Base-by-base conservation (phyloP, 2,113 vertebrate species). In the Leptosomus discolor region DNA sequence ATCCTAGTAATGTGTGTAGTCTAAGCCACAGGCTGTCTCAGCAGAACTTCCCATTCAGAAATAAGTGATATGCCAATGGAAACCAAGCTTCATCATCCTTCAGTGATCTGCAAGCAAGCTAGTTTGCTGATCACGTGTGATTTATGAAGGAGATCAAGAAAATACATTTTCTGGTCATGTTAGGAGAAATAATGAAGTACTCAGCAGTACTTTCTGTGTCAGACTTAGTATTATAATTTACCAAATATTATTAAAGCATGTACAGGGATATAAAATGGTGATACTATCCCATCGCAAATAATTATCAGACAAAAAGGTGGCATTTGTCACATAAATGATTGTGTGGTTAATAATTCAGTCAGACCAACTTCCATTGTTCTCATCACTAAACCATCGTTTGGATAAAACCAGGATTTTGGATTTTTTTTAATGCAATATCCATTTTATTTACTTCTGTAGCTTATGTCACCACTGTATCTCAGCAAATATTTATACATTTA, bases 101-200 rank as follows among this genome's bases (percentile, higher is more conserved):
- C 77, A 73, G 45, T 46, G 6, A 77, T 80, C 91, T 48, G 12
- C 43, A 89, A 93, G 80, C 82, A 88, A 91, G 34, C 23, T 77
- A 63, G 54, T 85, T 82, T 85, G 15, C 7, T 88, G 69, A 57
- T 88, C n/a, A 70, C 13, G 12, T 48, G 15, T 82, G 69, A 58
- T 95, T 94, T 94, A 93, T 85, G 95, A 96, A 92, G n/a, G 3
- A 78, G 41, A 43, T 58, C 11, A 64, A 90, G 81, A 88, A 88
- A 50, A 75, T 34, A 20, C 22, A 22, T 88, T 78, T 84, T 63
- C 57, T 91, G 43, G 15, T 29, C 68, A 46, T 45, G 9, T 58
- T 85, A 85, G 13, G 20, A 88, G 17, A 16, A 85, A 3, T 50
- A 81, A 71, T 14, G 20, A 60, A 64, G 8, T 48, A 45, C 74